phyloP scores from a whole-genome alignment of 2,113 vertebrate genomes.

The Syrrhaptes paradoxus region DNA sequence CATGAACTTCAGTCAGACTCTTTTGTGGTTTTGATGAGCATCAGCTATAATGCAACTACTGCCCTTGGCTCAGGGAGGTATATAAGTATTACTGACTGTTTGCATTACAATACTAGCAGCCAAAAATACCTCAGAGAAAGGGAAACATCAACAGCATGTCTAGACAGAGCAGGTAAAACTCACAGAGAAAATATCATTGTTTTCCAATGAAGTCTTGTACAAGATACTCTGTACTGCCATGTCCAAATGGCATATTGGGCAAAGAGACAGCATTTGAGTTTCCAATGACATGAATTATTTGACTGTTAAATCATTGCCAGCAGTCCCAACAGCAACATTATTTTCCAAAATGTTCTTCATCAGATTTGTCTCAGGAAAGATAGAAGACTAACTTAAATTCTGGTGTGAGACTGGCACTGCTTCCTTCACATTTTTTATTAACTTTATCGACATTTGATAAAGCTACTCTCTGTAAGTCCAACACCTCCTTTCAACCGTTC shows the following conservation, averaged over 20 bases:
- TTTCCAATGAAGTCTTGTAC: constrained; percentile 38
- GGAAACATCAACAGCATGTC: not conserved
- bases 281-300: not conserved
- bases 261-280: not conserved
- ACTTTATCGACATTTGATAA: not conserved
- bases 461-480: not conserved
- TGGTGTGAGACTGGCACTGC: not conserved
- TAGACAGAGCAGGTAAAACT: constrained; percentile 57
- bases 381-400: not conserved
- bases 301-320: not conserved
- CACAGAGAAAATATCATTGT: constrained; percentile 37
- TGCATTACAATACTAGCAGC: constrained; percentile 40
- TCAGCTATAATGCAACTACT: not conserved
- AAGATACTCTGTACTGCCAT: not conserved
- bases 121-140: constrained; percentile 39
- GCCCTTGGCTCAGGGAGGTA: not conserved
- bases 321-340: not conserved
- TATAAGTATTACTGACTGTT: constrained; percentile 36
- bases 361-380: not conserved
- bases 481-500: not conserved
- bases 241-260: not conserved
- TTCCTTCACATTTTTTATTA: not conserved
- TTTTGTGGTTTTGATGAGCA: constrained; percentile 16
- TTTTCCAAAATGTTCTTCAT: not conserved
- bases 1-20: not conserved